A percentile compares a stretch with the other conserved stretches of the same genome.
These are phyloP conservation scores for Cebus imitator DNA, from an alignment of 2,113 vertebrate species.

Conservation along the genomic window DNA sequence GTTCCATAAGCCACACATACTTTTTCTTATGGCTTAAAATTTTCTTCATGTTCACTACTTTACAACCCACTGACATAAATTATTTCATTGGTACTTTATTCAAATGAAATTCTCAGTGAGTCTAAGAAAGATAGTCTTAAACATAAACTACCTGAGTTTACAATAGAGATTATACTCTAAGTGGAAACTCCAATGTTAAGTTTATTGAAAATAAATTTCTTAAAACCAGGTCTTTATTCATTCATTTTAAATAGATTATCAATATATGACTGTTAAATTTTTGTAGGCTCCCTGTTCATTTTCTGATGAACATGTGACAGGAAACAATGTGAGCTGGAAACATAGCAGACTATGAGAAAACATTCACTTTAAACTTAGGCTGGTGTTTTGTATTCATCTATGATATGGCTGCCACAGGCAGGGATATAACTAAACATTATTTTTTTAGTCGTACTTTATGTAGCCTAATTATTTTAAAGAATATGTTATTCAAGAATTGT, in stretches of 20 bases:
- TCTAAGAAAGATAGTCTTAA: slow-evolving; percentile 49
- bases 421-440: background rate
- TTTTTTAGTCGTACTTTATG: slow-evolving; percentile 3
- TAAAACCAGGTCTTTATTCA: slow-evolving; percentile 33
- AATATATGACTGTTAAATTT: background rate
- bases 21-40: background rate
- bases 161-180: slow-evolving; percentile 20
- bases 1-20: background rate
- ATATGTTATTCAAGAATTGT: background rate
- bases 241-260: background rate
- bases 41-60: background rate
- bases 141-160: background rate
- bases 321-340: slow-evolving; percentile 50
- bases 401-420: background rate
- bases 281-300: slow-evolving; percentile 4
- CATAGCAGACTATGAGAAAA: slow-evolving; percentile 12
- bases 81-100: background rate
- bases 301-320: slow-evolving; percentile 47
- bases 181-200: slow-evolving; percentile 9
- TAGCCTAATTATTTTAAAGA: slow-evolving; percentile 44
- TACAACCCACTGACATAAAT: background rate
- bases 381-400: slow-evolving; percentile 24
- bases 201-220: slow-evolving; percentile 55
- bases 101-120: slow-evolving; percentile 18
- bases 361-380: slow-evolving; percentile 45